phyloP scores from a whole-genome alignment of 1,140 invertebrate genomes.

The Drosophila repleta region DNA sequence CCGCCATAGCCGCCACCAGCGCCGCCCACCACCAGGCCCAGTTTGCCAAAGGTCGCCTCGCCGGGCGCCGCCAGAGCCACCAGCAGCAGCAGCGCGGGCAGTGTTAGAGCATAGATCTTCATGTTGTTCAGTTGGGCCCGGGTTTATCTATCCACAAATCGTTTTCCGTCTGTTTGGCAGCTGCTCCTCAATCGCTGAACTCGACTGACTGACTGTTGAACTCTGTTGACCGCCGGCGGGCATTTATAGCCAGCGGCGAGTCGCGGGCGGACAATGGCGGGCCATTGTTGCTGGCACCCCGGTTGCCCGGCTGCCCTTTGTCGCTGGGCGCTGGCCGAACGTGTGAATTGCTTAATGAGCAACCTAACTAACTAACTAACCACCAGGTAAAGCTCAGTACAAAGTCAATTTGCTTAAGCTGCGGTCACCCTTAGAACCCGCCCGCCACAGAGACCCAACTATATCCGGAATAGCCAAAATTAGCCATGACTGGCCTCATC shows the following conservation, averaged over 20 bases:
- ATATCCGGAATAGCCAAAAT: conserved; percentile 1
- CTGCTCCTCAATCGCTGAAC: background rate
- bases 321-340: conserved; percentile 14
- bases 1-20: conserved; percentile 27
- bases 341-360: conserved; percentile 70
- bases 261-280: conserved; percentile 39
- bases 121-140: conserved; percentile 33
- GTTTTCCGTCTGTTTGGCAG: background rate
- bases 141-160: conserved; percentile 22
- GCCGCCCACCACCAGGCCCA: conserved; percentile 1
- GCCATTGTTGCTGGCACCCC: conserved; percentile 49
- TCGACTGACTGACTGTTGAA: conserved; percentile 58
- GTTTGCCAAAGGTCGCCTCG: conserved; percentile 1
- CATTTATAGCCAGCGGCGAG: conserved; percentile 54
- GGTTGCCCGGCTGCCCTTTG: conserved; percentile 1
- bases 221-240: conserved; percentile 47
- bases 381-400: conserved; percentile 20
- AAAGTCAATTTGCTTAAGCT: conserved; percentile 59
- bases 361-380: conserved; percentile 14
- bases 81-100: conserved; percentile 14
- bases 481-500: background rate
- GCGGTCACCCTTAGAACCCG: conserved; percentile 49
- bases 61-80: conserved; percentile 45
- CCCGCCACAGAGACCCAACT: conserved; percentile 4
- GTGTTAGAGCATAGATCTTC: conserved; percentile 44